Conservation (phyloP, 2,113 vertebrate genomes). For the Nannospalax galili region DNA sequence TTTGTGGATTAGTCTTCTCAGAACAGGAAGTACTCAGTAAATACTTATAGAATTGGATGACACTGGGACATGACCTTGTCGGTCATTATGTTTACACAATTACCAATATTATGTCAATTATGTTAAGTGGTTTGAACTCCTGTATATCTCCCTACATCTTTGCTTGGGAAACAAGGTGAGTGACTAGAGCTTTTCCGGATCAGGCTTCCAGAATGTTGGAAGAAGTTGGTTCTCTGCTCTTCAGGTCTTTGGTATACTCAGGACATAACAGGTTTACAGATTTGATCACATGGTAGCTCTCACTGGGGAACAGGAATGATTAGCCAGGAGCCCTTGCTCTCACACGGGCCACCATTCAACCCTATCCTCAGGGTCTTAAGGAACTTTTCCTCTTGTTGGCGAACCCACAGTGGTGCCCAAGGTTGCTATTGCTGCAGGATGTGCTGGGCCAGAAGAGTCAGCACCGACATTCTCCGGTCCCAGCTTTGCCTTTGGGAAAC, state of each 20-base stretch:
- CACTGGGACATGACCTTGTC: background rate
- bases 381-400: background rate
- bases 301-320: background rate
- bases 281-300: background rate
- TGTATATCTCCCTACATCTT: background rate
- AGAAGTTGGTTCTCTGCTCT: background rate
- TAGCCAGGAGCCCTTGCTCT: background rate
- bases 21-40: background rate
- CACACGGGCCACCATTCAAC: background rate
- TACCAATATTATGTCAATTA: background rate
- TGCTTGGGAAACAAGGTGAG: background rate
- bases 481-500: background rate
- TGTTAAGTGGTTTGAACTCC: background rate
- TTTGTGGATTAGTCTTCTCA: background rate
- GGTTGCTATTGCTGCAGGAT: background rate
- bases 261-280: background rate
- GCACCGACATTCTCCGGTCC: background rate
- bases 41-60: background rate
- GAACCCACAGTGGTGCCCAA: background rate
- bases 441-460: background rate
- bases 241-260: background rate
- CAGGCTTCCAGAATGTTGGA: background rate
- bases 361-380: background rate
- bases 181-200: background rate
- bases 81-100: background rate